These are phyloP conservation scores for Aix galericulata DNA, from an alignment of 2,113 vertebrate genomes.

Conservation along the genomic window DNA sequence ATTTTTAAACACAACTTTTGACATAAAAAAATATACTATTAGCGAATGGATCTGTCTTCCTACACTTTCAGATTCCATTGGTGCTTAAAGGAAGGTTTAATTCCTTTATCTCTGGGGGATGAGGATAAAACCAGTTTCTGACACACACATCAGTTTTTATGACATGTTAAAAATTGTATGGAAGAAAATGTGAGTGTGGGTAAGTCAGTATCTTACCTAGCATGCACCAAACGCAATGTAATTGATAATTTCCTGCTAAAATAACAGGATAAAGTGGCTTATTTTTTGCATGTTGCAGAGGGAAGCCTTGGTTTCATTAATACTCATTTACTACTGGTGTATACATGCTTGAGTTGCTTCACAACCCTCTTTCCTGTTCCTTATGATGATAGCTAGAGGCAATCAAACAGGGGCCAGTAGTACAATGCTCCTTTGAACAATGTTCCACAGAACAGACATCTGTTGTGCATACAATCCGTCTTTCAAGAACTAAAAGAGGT, in stretches of 20 bases:
- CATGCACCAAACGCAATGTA: background rate
- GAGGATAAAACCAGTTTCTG: conserved; percentile 51
- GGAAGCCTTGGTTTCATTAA: background rate
- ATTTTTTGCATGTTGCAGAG: background rate
- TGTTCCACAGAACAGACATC: conserved; percentile 43
- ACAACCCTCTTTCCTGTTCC: background rate
- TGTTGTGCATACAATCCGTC: conserved; percentile 12
- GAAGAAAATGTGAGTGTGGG: background rate
- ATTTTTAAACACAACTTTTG: conserved; percentile 52
- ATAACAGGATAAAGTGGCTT: background rate
- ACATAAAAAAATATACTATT: conserved; percentile 54
- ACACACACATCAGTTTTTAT: background rate
- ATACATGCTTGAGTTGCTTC: background rate
- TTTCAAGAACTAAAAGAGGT: conserved; percentile 34
- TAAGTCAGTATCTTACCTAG: background rate
- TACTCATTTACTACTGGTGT: background rate
- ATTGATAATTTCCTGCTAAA: background rate
- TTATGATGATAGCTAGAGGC: background rate
- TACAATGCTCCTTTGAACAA: background rate
- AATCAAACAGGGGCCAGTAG: background rate
- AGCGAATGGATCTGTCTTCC: conserved; percentile 46
- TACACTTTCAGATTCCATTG: conserved; percentile 44
- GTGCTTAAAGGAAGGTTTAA: conserved; percentile 56
- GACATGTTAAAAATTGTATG: background rate
- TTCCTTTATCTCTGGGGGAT: conserved; percentile 44